A percentile compares a stretch with the other conserved stretches of the same genome.
phyloP scores from a whole-genome alignment of 2,888 invertebrate genomes.

The Lochmaea crataegi region DNA sequence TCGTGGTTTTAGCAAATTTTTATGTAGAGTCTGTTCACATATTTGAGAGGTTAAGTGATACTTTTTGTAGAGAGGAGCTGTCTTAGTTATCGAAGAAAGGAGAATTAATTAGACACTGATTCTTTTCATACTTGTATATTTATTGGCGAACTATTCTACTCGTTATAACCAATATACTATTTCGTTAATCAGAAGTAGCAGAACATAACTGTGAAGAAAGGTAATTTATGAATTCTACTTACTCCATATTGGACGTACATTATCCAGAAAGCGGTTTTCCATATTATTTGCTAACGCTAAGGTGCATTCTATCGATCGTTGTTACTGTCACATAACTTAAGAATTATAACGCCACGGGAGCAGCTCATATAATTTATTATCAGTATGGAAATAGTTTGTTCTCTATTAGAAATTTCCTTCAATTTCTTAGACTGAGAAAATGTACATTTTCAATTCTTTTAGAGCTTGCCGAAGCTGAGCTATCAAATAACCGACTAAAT shows the following conservation, averaged over 20 bases:
- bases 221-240: neutral
- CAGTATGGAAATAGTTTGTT: neutral
- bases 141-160: no score
- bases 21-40: no score
- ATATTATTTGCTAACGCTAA: neutral
- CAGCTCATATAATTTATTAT: neutral
- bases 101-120: no score
- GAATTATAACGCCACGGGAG: neutral
- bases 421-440: neutral
- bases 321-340: slow-evolving; percentile 2
- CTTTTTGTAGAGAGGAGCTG: no score
- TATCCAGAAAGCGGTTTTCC: neutral
- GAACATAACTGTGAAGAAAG: neutral
- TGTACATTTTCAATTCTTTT: neutral
- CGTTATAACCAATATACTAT: neutral
- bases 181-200: neutral
- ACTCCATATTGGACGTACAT: neutral
- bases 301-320: neutral
- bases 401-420: neutral
- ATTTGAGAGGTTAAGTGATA: no score
- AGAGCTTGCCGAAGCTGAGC: no score
- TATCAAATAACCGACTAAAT: no score
- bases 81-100: no score
- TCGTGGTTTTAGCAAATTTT: no score
- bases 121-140: no score